Percentiles rank a stretch among this genome's conserved stretches.
phyloP scores from a whole-genome alignment of 1,140 invertebrate genomes.

The Apis dorsata region DNA sequence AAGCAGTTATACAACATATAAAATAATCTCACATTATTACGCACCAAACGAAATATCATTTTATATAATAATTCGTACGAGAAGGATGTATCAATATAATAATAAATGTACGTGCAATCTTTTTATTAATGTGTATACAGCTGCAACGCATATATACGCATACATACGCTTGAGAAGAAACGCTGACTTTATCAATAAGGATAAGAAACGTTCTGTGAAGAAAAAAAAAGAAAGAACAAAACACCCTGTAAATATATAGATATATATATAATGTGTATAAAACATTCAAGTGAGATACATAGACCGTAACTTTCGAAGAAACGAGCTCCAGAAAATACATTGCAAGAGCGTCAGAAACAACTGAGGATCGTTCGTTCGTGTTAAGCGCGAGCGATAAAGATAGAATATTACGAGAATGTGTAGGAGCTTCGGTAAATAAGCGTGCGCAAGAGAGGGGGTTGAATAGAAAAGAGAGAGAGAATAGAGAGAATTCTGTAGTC shows the following conservation, averaged over 20 bases:
- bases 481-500: slow-evolving; percentile 16
- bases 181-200: no score
- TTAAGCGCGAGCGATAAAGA: not conserved
- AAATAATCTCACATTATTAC: not conserved
- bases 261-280: not conserved
- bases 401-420: not conserved
- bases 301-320: not conserved
- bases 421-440: not conserved
- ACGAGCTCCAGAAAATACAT: not conserved
- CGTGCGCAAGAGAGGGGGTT: not conserved
- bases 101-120: not conserved
- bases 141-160: not conserved
- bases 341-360: not conserved
- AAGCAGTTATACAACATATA: not conserved
- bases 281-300: not conserved
- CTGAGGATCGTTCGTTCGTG: not conserved
- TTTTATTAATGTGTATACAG: not conserved
- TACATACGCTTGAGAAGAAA: no score
- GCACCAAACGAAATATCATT: not conserved
- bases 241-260: not conserved
- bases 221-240: not conserved
- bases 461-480: slow-evolving; percentile 10
- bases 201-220: not conserved
- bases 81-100: no score
- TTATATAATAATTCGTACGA: not conserved